These are phyloP conservation scores for Latheticus oryzae DNA, from an alignment of 2,888 invertebrate species.

Conservation along the genomic window DNA sequence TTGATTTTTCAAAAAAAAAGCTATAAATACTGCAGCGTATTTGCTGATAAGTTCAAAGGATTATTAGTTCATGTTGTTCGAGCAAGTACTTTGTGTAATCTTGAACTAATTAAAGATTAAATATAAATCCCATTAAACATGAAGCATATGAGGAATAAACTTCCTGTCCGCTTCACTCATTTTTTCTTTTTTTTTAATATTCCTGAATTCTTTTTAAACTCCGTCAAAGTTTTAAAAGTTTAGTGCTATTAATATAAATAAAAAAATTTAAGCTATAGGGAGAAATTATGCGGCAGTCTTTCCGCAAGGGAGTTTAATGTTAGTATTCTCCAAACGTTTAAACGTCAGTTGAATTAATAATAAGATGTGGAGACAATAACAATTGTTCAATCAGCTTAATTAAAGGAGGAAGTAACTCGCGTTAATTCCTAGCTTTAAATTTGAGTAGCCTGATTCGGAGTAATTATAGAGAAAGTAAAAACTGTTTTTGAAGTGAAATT, in stretches of 20 bases:
- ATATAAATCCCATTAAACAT: too few relatives aligned
- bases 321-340: slow-evolving; percentile 12
- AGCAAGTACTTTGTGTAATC: too few relatives aligned
- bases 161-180: neutral
- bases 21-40: too few relatives aligned
- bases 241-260: too few relatives aligned
- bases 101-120: too few relatives aligned
- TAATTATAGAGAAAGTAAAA: slow-evolving; percentile 21
- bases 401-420: slow-evolving; percentile 20
- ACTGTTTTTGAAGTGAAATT: neutral
- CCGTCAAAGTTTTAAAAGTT: too few relatives aligned
- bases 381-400: slow-evolving; percentile 26
- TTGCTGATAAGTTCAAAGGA: too few relatives aligned
- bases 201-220: neutral
- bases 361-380: slow-evolving; percentile 24
- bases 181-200: neutral
- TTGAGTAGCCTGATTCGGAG: slow-evolving; percentile 3
- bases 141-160: slow-evolving; percentile 2
- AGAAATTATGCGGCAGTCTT: neutral
- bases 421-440: slow-evolving; percentile 17
- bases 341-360: slow-evolving; percentile 12
- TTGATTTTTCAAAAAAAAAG: too few relatives aligned
- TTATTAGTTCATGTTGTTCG: too few relatives aligned
- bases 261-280: too few relatives aligned
- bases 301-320: neutral